phyloP scores from a whole-genome alignment of 2,888 invertebrate genomes.

The Abscondita cerata region DNA sequence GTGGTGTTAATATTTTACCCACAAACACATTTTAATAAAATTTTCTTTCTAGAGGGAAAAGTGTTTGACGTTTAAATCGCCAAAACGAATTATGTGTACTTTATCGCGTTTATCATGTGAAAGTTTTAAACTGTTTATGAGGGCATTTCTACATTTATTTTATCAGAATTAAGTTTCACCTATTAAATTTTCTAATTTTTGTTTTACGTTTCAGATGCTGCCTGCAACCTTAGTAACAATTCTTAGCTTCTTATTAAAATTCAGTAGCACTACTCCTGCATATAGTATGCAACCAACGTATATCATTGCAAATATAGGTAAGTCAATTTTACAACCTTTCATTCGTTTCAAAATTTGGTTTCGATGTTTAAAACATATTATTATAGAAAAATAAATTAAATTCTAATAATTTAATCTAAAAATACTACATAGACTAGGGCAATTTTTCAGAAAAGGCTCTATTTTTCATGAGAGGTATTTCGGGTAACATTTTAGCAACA shows the following conservation, averaged over 20 bases:
- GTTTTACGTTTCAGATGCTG: constrained; percentile 56
- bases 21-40: no score
- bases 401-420: no score
- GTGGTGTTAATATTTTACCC: no score
- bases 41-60: neutral
- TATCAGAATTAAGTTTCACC: constrained; percentile 2
- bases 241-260: constrained; percentile 53
- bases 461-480: no score
- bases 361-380: no score
- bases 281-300: constrained; percentile 59
- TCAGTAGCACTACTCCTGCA: constrained; percentile 54
- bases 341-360: no score
- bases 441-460: no score
- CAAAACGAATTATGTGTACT: neutral
- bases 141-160: no score
- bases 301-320: constrained; percentile 58
- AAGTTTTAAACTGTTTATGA: neutral
- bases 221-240: constrained; percentile 55
- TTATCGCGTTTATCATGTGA: constrained; percentile 4
- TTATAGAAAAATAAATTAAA: no score
- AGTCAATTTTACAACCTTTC: constrained; percentile 33
- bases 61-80: neutral
- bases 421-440: no score
- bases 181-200: neutral
- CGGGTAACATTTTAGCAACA: no score